phyloP scores from a whole-genome alignment of 2,113 vertebrate genomes.

The Eidolon helvum region DNA sequence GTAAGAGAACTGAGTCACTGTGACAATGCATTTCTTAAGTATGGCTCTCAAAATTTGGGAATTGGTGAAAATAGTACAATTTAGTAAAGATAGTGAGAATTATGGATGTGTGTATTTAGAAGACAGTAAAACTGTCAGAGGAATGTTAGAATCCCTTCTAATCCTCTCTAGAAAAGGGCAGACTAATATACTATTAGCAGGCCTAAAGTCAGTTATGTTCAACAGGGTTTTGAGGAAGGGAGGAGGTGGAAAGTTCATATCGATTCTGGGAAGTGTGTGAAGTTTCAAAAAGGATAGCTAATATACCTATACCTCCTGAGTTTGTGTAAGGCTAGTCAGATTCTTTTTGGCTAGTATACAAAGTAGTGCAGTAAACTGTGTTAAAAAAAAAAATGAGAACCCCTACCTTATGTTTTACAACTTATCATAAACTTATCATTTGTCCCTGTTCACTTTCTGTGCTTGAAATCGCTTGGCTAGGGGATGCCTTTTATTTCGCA shows the following conservation, averaged over 20 bases:
- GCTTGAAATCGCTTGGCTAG: neutral
- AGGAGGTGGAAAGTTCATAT: neutral
- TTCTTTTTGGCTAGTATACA: neutral
- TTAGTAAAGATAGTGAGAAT: neutral
- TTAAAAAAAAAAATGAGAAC: neutral
- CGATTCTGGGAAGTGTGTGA: neutral
- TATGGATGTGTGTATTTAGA: neutral
- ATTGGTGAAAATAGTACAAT: neutral
- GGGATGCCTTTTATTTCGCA: neutral
- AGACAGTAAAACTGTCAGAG: neutral
- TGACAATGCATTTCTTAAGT: neutral
- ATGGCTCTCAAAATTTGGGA: neutral
- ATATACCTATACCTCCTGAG: neutral
- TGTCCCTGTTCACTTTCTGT: neutral
- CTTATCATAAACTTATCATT: neutral
- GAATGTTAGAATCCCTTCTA: neutral
- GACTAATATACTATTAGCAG: neutral
- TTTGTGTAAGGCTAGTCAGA: neutral
- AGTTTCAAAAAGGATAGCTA: neutral
- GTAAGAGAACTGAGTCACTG: neutral
- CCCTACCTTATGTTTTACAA: neutral
- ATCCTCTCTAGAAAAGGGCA: neutral
- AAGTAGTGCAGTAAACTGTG: neutral
- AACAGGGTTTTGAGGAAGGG: neutral
- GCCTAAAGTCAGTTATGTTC: neutral